These are phyloP conservation scores for Tokudaia tokunoshimensis DNA, from an alignment of 2,797 vertebrate species.

Conservation along the genomic window DNA sequence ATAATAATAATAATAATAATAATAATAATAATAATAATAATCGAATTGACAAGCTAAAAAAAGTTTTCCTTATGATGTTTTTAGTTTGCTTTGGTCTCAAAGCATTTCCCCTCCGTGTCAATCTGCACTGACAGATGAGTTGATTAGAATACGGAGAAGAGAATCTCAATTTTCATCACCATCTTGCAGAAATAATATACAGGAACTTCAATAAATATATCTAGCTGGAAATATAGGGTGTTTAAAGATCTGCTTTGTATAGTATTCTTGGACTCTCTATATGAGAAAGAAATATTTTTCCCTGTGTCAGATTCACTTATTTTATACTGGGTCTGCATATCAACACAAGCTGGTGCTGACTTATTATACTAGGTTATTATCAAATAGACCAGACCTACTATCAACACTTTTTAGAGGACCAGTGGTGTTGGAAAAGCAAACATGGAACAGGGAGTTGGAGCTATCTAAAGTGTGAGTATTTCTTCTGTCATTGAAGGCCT, in stretches of 20 bases:
- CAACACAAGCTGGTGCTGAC: not conserved
- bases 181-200: conserved; percentile 4
- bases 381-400: not conserved
- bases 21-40: no score
- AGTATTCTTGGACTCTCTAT: not conserved
- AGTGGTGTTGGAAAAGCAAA: conserved; percentile 33
- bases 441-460: not conserved
- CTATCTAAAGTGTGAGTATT: not conserved
- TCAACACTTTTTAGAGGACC: not conserved
- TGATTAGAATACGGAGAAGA: not conserved
- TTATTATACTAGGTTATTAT: conserved; percentile 40
- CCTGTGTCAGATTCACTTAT: not conserved
- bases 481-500: not conserved
- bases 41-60: no score
- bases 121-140: not conserved
- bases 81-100: conserved; percentile 23
- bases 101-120: not conserved
- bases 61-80: not conserved
- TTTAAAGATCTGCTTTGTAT: not conserved
- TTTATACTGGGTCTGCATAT: not conserved
- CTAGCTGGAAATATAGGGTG: not conserved
- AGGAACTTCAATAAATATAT: not conserved
- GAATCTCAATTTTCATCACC: conserved; percentile 8
- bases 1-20: no score
- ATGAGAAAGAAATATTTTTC: conserved; percentile 34